phyloP scores from a whole-genome alignment of 1,140 invertebrate species.

The Ridgeia piscesae region DNA sequence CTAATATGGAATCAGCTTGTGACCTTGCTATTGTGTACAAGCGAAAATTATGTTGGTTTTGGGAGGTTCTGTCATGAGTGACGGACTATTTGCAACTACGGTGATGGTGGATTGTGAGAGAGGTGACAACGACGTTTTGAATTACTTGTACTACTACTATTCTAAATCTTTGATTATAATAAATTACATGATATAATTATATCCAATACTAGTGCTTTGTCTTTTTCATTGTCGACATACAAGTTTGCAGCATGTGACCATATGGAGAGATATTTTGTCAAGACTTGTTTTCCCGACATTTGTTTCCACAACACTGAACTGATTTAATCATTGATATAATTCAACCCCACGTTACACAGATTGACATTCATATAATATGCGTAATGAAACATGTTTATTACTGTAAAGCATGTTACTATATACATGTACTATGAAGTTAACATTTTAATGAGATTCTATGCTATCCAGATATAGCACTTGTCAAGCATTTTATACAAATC shows the following conservation, averaged over 20 bases:
- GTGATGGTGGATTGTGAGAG: not conserved
- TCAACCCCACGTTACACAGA: too few species aligned
- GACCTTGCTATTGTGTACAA: not conserved
- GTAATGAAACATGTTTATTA: too few species aligned
- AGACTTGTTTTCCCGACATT: too few species aligned
- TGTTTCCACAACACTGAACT: too few species aligned
- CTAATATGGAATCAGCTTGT: not conserved
- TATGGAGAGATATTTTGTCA: too few species aligned
- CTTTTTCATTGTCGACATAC: not conserved
- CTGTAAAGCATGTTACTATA: too few species aligned
- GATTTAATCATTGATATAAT: too few species aligned
- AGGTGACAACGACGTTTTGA: not conserved
- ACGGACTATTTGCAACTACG: not conserved
- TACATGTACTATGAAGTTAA: too few species aligned
- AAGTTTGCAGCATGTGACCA: not conserved
- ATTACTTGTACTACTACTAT: not conserved
- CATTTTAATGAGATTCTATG: not conserved
- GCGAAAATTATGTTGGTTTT: not conserved
- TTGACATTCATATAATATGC: too few species aligned
- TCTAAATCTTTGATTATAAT: slow-evolving; percentile 2
- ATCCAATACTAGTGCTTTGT: not conserved
- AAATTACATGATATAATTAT: not conserved
- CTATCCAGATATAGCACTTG: not conserved
- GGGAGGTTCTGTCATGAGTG: not conserved
- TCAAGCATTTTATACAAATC: too few species aligned